These are phyloP conservation scores for Pluvialis apricaria DNA, from an alignment of 2,113 vertebrate species.

Conservation along the genomic window DNA sequence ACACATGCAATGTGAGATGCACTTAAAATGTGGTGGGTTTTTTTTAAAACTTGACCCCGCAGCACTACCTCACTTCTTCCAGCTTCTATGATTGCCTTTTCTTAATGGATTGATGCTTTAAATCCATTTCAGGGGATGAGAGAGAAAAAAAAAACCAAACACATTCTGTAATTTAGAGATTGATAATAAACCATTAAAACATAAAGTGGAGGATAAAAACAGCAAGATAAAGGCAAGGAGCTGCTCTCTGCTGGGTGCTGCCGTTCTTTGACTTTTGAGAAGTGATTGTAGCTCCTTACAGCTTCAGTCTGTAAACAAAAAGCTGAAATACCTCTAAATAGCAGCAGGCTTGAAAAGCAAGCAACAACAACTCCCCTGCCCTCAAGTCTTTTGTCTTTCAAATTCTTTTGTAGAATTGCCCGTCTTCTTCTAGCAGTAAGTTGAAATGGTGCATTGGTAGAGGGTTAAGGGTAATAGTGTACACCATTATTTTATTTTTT, in stretches of 20 bases:
- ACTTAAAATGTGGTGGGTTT: neutral
- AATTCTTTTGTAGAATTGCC: neutral
- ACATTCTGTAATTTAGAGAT: neutral
- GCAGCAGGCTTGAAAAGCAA: neutral
- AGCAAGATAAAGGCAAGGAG: neutral
- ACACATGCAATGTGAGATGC: neutral
- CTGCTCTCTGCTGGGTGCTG: neutral
- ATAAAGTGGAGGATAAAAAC: neutral
- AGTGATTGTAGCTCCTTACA: neutral
- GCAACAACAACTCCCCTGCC: neutral
- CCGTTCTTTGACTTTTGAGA: neutral
- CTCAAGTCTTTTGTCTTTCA: neutral
- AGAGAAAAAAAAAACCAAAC: neutral
- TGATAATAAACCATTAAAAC: neutral
- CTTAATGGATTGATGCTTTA: neutral
- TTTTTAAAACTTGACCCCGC: neutral
- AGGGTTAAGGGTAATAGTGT: neutral
- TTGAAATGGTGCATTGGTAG: neutral
- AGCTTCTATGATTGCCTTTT: slow-evolving; percentile 8
- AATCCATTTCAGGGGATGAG: neutral
- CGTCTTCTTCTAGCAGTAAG: neutral
- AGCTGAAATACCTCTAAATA: neutral
- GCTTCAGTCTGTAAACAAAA: neutral
- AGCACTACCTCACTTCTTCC: slow-evolving; percentile 22
- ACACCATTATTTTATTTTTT: neutral